Percentiles rank a stretch among this genome's conserved stretches.
These are phyloP conservation scores for Hylaea fasciaria DNA, from an alignment of 2,888 invertebrate species.

Conservation along the genomic window DNA sequence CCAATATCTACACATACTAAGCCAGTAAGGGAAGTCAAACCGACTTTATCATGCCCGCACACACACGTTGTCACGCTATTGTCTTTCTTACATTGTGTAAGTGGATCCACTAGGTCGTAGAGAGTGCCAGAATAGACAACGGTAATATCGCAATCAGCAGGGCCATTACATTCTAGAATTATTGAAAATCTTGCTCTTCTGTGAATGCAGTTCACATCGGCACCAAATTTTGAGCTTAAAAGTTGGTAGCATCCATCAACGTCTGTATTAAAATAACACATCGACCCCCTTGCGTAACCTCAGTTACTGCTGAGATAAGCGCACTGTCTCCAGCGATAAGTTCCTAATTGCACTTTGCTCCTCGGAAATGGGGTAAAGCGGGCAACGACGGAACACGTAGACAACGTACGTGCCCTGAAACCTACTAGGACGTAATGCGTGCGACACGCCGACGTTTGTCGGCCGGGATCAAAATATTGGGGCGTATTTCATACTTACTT, in stretches of 20 bases:
- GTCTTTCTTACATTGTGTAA: too few relatives aligned
- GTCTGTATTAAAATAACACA: too few relatives aligned
- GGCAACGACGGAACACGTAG: slow-evolving; percentile 65
- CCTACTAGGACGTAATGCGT: slow-evolving; percentile 60
- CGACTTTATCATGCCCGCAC: background rate
- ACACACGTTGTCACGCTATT: background rate
- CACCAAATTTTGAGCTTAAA: too few relatives aligned
- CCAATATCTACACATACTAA: slow-evolving; percentile 28
- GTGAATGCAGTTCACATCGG: too few relatives aligned
- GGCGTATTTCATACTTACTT: slow-evolving; percentile 51
- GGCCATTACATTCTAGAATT: too few relatives aligned
- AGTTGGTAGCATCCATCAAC: too few relatives aligned
- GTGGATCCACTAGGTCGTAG: too few relatives aligned
- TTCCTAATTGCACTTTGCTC: slow-evolving; percentile 77
- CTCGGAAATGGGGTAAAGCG: slow-evolving; percentile 69
- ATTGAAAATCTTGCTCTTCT: too few relatives aligned
- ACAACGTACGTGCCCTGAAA: slow-evolving; percentile 69
- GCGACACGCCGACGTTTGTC: slow-evolving; percentile 55
- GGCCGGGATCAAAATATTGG: slow-evolving; percentile 55
- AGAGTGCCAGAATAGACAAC: too few relatives aligned
- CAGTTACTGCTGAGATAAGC: slow-evolving; percentile 29
- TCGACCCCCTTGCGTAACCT: slow-evolving; percentile 39
- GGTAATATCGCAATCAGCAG: too few relatives aligned
- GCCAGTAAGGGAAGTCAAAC: slow-evolving; percentile 46
- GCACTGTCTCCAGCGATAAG: slow-evolving; percentile 68